These are phyloP conservation scores for Tinea pellionella DNA, from an alignment of 2,888 invertebrate species.

Conservation along the genomic window DNA sequence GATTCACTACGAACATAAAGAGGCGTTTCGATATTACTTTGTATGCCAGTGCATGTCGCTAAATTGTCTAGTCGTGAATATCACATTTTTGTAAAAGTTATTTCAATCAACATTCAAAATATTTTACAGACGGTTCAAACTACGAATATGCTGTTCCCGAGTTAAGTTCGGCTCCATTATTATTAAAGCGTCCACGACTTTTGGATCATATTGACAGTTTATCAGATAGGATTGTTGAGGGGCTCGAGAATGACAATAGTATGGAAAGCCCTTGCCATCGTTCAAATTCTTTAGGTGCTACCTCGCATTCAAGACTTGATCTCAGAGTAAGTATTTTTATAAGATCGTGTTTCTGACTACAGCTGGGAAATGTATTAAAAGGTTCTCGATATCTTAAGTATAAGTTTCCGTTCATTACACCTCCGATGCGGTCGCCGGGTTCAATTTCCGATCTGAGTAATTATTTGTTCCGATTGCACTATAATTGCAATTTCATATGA, in stretches of 20 bases:
- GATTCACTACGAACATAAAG: too few relatives aligned
- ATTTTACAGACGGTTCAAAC: slow-evolving; percentile 69
- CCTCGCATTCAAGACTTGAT: slow-evolving; percentile 38
- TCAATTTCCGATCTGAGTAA: too few relatives aligned
- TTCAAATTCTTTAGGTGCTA: slow-evolving; percentile 29
- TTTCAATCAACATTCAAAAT: background rate
- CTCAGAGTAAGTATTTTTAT: slow-evolving; percentile 28
- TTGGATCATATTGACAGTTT: slow-evolving; percentile 25
- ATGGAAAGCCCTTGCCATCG: background rate
- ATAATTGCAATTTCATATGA: too few relatives aligned
- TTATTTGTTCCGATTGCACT: too few relatives aligned
- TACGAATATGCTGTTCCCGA: slow-evolving; percentile 86
- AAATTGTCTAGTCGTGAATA: too few relatives aligned
- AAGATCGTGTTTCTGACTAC: too few relatives aligned
- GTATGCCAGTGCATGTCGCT: too few relatives aligned
- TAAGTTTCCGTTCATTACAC: too few relatives aligned
- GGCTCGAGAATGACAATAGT: background rate
- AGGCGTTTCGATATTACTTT: too few relatives aligned
- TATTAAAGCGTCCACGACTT: slow-evolving; percentile 51
- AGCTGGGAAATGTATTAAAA: too few relatives aligned
- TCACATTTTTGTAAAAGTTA: too few relatives aligned
- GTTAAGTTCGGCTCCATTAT: slow-evolving; percentile 75
- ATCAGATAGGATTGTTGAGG: slow-evolving; percentile 26
- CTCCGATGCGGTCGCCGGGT: too few relatives aligned
- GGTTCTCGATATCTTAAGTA: background rate